These are phyloP conservation scores for Porites evermanni DNA, from an alignment of 92 coral and sea anemone genomes.

Conservation along the genomic window DNA sequence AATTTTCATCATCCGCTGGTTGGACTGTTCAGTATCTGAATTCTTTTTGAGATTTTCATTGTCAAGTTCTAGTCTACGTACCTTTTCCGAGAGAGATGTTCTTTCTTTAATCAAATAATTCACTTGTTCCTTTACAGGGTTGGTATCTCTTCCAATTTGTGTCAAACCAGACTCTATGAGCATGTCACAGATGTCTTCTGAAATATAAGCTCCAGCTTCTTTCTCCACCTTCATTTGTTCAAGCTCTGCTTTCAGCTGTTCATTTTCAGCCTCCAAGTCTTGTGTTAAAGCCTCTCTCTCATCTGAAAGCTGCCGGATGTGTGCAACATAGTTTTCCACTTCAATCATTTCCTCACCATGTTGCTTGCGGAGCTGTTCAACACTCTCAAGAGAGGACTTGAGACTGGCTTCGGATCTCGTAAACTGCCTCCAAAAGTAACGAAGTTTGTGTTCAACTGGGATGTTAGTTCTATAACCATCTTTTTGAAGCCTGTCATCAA, in stretches of 20 bases:
- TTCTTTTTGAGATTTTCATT: constrained; percentile 65
- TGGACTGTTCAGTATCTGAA: constrained; percentile 69
- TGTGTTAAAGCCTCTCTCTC: constrained; percentile 93
- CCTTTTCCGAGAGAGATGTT: constrained; percentile 52
- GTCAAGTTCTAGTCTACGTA: constrained; percentile 74
- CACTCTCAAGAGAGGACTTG: constrained; percentile 92
- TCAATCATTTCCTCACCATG: constrained; percentile 99
- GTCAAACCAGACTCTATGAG: constrained; percentile 82
- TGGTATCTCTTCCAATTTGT: constrained; percentile 77
- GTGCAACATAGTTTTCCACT: constrained; percentile 97
- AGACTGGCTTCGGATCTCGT: constrained; percentile 93
- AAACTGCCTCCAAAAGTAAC: constrained; percentile 97
- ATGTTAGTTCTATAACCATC: constrained; percentile 92
- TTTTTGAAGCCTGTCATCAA: constrained; percentile 79
- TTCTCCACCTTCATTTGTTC: constrained; percentile 91
- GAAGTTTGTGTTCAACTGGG: constrained; percentile 93
- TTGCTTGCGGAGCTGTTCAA: constrained; percentile 95
- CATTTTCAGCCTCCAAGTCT: constrained; percentile 95
- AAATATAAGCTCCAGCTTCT: constrained; percentile 81
- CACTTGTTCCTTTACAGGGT: constrained; percentile 83
- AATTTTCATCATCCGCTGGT: constrained; percentile 71
- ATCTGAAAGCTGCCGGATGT: constrained; percentile 94
- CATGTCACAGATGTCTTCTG: constrained; percentile 90
- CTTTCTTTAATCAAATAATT: constrained; percentile 81
- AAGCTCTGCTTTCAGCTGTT: constrained; percentile 90